Evolutionary conservation across 2,888 invertebrate genomes (phyloP).

Genomic region (Criorhina ranunculi): DNA sequence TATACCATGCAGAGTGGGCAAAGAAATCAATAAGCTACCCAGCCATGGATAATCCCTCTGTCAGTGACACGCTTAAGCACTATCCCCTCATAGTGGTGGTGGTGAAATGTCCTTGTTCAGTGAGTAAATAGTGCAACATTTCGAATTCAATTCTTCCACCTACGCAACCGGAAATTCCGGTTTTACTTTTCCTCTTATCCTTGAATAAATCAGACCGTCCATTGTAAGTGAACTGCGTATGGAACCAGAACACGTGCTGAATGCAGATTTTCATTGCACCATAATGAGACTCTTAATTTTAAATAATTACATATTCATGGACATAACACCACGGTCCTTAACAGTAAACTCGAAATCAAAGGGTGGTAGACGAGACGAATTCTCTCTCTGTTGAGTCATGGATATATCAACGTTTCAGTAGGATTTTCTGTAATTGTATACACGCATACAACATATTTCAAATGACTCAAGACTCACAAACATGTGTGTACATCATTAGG

Average conservation of each 20-base stretch:
- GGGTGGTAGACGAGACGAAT: neutral
- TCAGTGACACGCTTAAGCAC: constrained; percentile 14
- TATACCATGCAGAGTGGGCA: neutral
- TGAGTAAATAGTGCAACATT: neutral
- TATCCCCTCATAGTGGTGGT: neutral
- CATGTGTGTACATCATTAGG: no score
- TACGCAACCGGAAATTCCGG: neutral
- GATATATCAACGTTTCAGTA: no score
- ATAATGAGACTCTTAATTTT: constrained; percentile 21
- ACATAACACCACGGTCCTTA: neutral
- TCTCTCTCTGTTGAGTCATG: no score
- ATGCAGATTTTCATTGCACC: neutral
- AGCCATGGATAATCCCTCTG: constrained; percentile 15
- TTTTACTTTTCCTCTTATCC: constrained; percentile 1
- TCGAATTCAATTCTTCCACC: neutral
- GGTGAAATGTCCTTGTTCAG: constrained; percentile 4
- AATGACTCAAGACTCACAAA: no score
- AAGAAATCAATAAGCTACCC: constrained; percentile 17
- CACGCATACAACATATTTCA: no score
- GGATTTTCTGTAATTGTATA: no score
- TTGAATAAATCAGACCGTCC: neutral
- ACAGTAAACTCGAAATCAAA: constrained; percentile 5
- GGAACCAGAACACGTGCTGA: neutral
- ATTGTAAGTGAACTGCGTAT: neutral
- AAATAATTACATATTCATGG: constrained; percentile 6